Base-by-base conservation (phyloP, 1,140 invertebrate species). In the Physella acuta region DNA sequence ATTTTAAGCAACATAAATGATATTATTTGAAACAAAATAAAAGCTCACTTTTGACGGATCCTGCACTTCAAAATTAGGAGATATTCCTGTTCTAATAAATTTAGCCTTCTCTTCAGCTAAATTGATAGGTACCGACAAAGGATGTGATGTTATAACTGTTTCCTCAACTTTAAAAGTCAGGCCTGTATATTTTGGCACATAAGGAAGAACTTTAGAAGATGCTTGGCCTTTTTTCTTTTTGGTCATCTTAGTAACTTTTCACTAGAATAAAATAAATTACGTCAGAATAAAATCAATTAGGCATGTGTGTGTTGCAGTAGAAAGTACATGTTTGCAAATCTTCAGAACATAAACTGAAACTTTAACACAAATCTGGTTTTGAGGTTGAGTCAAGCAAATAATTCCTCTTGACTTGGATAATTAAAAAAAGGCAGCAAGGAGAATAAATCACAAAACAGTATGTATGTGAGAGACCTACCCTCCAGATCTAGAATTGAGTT, bases 71-170 rank as follows among this genome's bases (percentile, higher is more conserved):
- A 83, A 82, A 58, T 79, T 68, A 17, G 81, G 81, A 17, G 73
- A 55, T 62, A 76, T 77, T 3, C 81, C 81, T 67, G 71, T 68
- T 30, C 73, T 74, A 0, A 83, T 72, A 70, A 83, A 83, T 33
- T 71, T 68, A 64, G 79, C 75, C 49, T 82, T 82, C 68, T 82
- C 76, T 52, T 81, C 78, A 37, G 79, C 74, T 26, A 82, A 56
- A 69, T 83, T 83, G n/a, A 75, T 70, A 49, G 81, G 66, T 34
- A 68, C 49, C 33, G n/a, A 68, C 49, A 28, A 36, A 17, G 66
- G 36, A 5, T 58, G 66, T 1, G 56, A 55, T 1, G 34, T 49
- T 11, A 68, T 11, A 30, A 68, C 37, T 16, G 66, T 60, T 51
- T 68, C 66, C 26, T 68, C 30, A 2, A 68, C 66, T 51, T 68